Evolutionary conservation across 2,113 vertebrate genomes (phyloP), one percentile per base, ranked within the genome.

Genomic region (Protomyctophum bolini): DNA sequence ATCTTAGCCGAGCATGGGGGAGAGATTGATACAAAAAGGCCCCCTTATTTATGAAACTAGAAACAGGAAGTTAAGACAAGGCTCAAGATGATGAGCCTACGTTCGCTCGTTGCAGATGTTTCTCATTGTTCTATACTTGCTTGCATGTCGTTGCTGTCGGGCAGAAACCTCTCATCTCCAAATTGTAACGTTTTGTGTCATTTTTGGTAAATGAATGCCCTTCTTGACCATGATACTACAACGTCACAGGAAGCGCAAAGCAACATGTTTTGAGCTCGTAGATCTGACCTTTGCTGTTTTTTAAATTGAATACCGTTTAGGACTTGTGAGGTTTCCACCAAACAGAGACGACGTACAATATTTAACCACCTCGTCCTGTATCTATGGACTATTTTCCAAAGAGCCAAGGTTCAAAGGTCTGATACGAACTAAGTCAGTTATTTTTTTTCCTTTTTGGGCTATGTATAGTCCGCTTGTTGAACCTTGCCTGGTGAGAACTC

Each of bases 31-130:
- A 70, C 81, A 29, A 79, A 75, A 65, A 77, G 58, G 12, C 21
- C 14, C 6, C 70, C 83, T 85, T 89, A 83, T 84, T 72, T 69
- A 61, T 84, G 83, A 86, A 86, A 89, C 73, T 72, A n/a, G 57
- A 70, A 88, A 81, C 73, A 87, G 85, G 86, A 89, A 87, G 59
- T 75, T 3, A 1, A 45, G 50, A 70, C 62, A 50, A 21, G 21
- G 21, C 21, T 56, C 59, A 5, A 57, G 54, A 57, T 50, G 58
- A 55, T 9, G 6, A 63, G 29, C 2, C 1, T 41, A 56, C 54
- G 15, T 21, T 21, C 21, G 21, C 2, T 21, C 21, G 21, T 12
- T 56, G 54, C 54, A 56, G 54, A 56, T 12, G 33, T 41, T 41
- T 41, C 5, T 41, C 33, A 3, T 41, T 6, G 33, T 41, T 41